Percentiles rank a stretch among this genome's conserved stretches.
Evolutionary conservation across 2,888 invertebrate genomes (phyloP).

Genomic region (Pristionchus exspectatus): DNA sequence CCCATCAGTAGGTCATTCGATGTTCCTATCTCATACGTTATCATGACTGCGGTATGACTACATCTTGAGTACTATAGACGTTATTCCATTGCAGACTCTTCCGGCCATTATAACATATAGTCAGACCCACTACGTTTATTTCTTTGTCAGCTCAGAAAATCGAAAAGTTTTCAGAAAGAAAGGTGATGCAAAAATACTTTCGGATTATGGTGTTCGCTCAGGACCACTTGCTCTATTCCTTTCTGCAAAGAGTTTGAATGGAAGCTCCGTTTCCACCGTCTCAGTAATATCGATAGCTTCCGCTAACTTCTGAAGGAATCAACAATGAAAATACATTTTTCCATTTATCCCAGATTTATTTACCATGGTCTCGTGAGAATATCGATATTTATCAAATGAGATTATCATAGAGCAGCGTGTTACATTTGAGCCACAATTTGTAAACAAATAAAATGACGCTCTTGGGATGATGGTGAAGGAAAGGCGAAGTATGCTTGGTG

Average conservation of each 20-base stretch:
- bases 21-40: not conserved
- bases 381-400: not conserved
- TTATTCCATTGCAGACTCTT: not conserved
- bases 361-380: not conserved
- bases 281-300: not conserved
- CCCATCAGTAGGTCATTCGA: not conserved
- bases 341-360: not conserved
- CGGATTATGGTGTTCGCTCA: not conserved
- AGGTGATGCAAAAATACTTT: not conserved
- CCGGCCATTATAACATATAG: slow-evolving; percentile 3
- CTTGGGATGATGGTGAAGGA: too few species aligned
- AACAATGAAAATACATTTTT: not conserved
- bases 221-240: not conserved
- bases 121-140: slow-evolving; percentile 27
- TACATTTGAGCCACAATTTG: too few species aligned
- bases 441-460: too few species aligned
- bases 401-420: too few species aligned
- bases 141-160: not conserved
- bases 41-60: not conserved
- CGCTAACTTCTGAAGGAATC: too few species aligned
- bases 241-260: not conserved
- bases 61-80: too few species aligned
- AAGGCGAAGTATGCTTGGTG: too few species aligned
- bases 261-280: not conserved
- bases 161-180: not conserved